Percentiles rank a stretch among this genome's conserved stretches.
phyloP scores from a whole-genome alignment of 2,113 vertebrate species.

The Halcyon senegalensis region DNA sequence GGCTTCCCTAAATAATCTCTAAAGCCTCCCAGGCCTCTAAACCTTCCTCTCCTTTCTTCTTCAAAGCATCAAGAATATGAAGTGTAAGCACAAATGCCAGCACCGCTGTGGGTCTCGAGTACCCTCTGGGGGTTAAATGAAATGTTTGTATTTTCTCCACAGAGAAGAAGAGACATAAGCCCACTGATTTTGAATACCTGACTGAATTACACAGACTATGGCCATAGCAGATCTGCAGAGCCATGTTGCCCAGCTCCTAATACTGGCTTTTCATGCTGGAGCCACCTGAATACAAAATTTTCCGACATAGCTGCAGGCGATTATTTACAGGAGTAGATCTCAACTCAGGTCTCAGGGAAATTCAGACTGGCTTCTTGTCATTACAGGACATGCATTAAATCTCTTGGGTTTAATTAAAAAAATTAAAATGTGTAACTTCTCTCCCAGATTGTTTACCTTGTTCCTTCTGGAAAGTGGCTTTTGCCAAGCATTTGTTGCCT shows the following conservation, averaged over 20 bases:
- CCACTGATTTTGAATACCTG: not conserved
- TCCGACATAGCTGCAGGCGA: not conserved
- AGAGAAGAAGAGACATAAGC: not conserved
- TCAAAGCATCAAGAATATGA: not conserved
- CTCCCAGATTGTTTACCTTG: not conserved
- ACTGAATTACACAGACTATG: not conserved
- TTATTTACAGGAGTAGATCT: not conserved
- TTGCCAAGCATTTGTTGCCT: not conserved
- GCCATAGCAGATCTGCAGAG: not conserved
- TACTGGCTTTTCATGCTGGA: not conserved
- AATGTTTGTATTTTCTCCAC: not conserved
- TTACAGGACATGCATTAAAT: not conserved
- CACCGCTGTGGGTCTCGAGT: not conserved
- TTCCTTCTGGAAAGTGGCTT: not conserved
- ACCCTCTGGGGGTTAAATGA: not conserved
- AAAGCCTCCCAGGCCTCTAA: not conserved
- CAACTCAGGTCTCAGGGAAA: not conserved
- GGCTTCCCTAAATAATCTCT: not conserved
- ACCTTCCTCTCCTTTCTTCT: not conserved
- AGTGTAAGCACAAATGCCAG: not conserved
- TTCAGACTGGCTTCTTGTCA: not conserved
- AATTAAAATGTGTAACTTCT: not conserved
- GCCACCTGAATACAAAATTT: not conserved
- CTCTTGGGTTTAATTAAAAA: not conserved
- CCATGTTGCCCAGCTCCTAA: not conserved